Percentiles rank a stretch among this genome's conserved stretches.
Evolutionary conservation across 2,888 invertebrate genomes (phyloP).

Genomic region (Nomada flava): DNA sequence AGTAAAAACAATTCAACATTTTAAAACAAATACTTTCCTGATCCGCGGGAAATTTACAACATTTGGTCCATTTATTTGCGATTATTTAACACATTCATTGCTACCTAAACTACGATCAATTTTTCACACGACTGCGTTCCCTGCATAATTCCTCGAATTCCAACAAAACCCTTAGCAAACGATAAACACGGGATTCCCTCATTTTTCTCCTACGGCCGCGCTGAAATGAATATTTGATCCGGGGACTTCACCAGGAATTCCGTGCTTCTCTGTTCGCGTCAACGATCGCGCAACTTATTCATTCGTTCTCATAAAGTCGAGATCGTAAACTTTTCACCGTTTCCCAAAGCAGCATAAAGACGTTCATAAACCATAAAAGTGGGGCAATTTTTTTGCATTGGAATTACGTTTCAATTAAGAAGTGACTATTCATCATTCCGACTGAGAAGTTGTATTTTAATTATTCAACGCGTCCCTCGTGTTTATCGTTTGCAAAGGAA

Average conservation of each 20-base stretch:
- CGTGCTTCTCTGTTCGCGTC: constrained; percentile 36
- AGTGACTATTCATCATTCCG: background rate
- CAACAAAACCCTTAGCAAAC: constrained; percentile 4
- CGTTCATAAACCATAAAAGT: constrained; percentile 7
- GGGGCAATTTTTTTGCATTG: constrained; percentile 39
- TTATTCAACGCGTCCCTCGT: background rate
- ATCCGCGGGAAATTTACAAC: too few species aligned
- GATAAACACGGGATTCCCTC: constrained; percentile 42
- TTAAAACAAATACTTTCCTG: too few species aligned
- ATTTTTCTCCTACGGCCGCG: constrained; percentile 11
- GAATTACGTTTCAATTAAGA: constrained; percentile 52
- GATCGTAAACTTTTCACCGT: constrained; percentile 65
- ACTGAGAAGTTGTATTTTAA: background rate
- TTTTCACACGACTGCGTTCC: background rate
- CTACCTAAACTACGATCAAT: background rate
- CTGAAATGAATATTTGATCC: constrained; percentile 71
- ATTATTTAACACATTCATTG: background rate
- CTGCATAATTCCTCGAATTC: constrained; percentile 7
- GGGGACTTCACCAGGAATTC: constrained; percentile 39
- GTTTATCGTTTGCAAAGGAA: background rate
- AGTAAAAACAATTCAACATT: too few species aligned
- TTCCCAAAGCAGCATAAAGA: background rate
- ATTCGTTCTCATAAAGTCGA: constrained; percentile 68
- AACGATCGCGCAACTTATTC: constrained; percentile 72
- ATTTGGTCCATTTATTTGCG: background rate